Conservation (phyloP, 2,113 vertebrate species). For the Marmota flaviventris region DNA sequence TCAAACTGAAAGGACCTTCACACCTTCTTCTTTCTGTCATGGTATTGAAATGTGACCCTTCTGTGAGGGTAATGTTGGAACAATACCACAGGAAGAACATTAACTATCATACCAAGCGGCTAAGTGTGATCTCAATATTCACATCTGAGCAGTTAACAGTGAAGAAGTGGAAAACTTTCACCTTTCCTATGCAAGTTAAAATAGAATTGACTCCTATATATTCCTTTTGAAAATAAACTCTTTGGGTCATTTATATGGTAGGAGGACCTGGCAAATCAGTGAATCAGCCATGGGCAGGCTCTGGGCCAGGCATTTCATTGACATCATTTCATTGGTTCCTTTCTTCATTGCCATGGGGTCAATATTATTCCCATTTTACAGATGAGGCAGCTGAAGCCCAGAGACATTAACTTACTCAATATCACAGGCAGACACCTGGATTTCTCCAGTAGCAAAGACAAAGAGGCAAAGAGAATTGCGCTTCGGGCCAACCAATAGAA, state of each 20-base stretch:
- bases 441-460: slow-evolving; percentile 27
- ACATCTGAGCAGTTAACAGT: background rate
- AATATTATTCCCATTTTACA: background rate
- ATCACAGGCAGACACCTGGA: background rate
- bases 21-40: background rate
- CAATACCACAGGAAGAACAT: background rate
- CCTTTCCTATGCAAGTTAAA: background rate
- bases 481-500: background rate
- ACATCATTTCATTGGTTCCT: background rate
- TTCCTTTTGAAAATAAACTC: slow-evolving; percentile 2
- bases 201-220: background rate
- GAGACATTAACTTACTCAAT: background rate
- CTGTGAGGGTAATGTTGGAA: background rate
- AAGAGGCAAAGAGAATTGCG: slow-evolving; percentile 41
- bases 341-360: background rate
- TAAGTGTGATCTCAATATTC: background rate
- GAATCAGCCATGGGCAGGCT: background rate
- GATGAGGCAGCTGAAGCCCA: background rate
- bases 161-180: background rate
- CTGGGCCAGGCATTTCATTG: background rate
- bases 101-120: background rate
- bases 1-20: background rate
- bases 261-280: background rate
- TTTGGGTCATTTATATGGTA: background rate
- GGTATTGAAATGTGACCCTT: background rate